Base-by-base conservation (phyloP, 2,113 vertebrate genomes). In the Connochaetes taurinus region DNA sequence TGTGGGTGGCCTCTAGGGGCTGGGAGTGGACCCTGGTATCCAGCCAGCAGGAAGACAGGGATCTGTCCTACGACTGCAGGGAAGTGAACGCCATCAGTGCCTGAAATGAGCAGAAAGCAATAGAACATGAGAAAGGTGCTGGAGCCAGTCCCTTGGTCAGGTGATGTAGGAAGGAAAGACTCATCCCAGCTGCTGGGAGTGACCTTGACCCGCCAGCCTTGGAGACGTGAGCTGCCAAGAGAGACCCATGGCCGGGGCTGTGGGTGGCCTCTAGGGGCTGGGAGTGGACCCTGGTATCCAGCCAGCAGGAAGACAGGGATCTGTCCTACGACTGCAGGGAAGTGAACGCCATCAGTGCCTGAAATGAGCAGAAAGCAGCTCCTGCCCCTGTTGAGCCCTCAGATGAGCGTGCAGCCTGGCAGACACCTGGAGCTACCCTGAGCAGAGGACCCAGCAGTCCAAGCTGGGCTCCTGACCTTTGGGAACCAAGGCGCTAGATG, bases 261-360 rank as follows among this genome's bases (percentile, higher is more conserved):
- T 2, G 33, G 50, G 50, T 7, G 21, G 31, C 62, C 27, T 58
- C 40, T 16, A n/a, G 6, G 36, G 83, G 33, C 47, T 4, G 4
- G 14, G 33, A 25, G n/a, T 7, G n/a, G 50, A 58, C 90, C 43
- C 57, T 31, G 16, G 6, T 23, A 27, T n/a, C 45, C 23, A 43
- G 71, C 9, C 57, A 40, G 47, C 29, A 9, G 50, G 87, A 52
- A 64, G 60, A 19, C 12, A 31, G 8, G 78, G 29, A 43, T 36
- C 12, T 80, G 57, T 52, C 82, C 84, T 52, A 1, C 19, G 11
- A 43, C 5, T 6, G 19, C 21, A 21, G 21, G 33, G 80, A 52
- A 53, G 8, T 2, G 16, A 62, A 3, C 0, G 0, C 81, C 15
- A 31, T 9, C 31, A 16, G 6, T 1, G 0, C 17, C 2, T 2